These are phyloP conservation scores for Mandrillus leucophaeus DNA, from an alignment of 2,113 vertebrate genomes.

Conservation along the genomic window DNA sequence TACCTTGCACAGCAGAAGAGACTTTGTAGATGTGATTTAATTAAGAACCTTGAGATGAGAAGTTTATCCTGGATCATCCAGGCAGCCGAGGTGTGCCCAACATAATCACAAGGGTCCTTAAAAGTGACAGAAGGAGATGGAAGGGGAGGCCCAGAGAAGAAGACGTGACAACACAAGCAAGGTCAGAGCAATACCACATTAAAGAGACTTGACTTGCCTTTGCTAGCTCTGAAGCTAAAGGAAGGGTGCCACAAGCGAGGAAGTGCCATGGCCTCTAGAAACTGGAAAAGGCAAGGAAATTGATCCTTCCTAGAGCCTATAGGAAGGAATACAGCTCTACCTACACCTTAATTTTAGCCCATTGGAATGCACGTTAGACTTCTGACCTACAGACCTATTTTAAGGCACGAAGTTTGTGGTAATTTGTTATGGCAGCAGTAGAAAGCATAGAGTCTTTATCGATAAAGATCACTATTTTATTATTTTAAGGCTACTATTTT, in stretches of 20 bases:
- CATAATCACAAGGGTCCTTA: not conserved
- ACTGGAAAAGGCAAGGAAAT: not conserved
- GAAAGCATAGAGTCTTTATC: not conserved
- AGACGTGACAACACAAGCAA: not conserved
- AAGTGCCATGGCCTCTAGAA: not conserved
- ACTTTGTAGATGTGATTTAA: not conserved
- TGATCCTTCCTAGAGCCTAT: not conserved
- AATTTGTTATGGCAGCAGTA: not conserved
- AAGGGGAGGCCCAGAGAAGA: not conserved
- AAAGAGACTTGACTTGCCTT: not conserved
- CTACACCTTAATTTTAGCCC: not conserved
- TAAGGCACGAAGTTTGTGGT: not conserved
- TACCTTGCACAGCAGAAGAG: not conserved
- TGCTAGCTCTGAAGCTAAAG: not conserved
- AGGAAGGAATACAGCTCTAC: not conserved
- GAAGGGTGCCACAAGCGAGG: not conserved
- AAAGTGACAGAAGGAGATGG: not conserved
- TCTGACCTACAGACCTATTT: not conserved
- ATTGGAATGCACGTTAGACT: not conserved
- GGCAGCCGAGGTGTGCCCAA: not conserved
- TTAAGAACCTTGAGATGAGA: not conserved
- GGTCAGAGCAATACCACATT: rapidly evolving
- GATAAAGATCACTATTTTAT: too few species aligned
- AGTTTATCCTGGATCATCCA: not conserved
- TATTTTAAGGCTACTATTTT: not conserved